phyloP scores from a whole-genome alignment of 2,113 vertebrate species.

The Jacana jacana region DNA sequence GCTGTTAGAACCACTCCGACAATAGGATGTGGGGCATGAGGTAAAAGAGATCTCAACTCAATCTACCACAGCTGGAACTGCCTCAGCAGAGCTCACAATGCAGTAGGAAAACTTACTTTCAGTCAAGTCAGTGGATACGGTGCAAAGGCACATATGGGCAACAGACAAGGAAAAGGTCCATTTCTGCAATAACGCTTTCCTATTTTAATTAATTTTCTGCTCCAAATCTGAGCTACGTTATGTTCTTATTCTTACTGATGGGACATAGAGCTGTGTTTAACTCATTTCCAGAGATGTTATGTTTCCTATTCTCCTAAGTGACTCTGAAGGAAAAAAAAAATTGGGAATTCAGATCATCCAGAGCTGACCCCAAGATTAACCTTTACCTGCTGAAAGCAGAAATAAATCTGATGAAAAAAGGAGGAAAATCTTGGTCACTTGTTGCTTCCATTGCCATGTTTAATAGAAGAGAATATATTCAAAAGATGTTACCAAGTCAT shows the following conservation, averaged over 20 bases:
- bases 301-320: neutral
- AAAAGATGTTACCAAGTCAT: neutral
- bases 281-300: neutral
- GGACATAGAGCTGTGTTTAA: neutral
- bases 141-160: neutral
- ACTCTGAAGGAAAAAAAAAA: neutral
- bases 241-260: neutral
- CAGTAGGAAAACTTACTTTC: neutral
- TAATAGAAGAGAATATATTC: neutral
- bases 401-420: neutral
- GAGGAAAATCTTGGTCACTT: neutral
- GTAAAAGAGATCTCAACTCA: neutral
- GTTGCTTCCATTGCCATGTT: neutral
- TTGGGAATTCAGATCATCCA: neutral
- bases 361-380: neutral
- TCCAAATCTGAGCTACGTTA: neutral
- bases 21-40: neutral
- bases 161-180: neutral
- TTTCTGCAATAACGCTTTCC: neutral
- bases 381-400: neutral
- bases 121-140: neutral
- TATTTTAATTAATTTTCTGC: neutral
- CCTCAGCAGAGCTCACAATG: neutral
- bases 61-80: neutral
- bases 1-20: neutral